Conservation (phyloP, 2,888 invertebrate species). For the Phalangium opilio region DNA sequence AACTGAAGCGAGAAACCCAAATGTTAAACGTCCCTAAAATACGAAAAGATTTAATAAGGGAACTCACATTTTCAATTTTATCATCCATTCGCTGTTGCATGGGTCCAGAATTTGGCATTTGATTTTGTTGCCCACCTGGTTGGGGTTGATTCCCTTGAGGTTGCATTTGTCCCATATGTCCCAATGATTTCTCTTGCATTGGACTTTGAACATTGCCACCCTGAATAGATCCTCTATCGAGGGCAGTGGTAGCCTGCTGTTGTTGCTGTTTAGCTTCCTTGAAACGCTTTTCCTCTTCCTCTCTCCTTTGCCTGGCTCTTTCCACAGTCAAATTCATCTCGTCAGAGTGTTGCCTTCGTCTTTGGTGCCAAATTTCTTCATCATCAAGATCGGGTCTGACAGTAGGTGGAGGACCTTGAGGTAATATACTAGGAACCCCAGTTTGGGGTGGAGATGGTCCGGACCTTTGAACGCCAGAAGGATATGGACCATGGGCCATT, state of each 20-base stretch:
- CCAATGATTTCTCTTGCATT: too few species aligned
- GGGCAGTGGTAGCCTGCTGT: slow-evolving; percentile 48
- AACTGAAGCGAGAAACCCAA: too few species aligned
- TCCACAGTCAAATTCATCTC: slow-evolving; percentile 64
- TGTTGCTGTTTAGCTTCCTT: slow-evolving; percentile 44
- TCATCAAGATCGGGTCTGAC: slow-evolving; percentile 33
- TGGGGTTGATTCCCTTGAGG: neutral
- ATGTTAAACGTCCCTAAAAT: too few species aligned
- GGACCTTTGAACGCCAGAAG: neutral
- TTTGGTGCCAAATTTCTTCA: slow-evolving; percentile 53
- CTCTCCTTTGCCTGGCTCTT: slow-evolving; percentile 65
- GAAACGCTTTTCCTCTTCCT: slow-evolving; percentile 65
- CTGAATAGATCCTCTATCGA: too few species aligned
- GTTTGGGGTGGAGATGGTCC: neutral
- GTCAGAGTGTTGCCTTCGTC: slow-evolving; percentile 49
- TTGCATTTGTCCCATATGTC: too few species aligned
- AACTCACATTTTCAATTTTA: too few species aligned
- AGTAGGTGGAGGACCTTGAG: slow-evolving; percentile 6
- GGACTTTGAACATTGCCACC: too few species aligned
- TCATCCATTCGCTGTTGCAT: neutral
- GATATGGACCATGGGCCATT: neutral
- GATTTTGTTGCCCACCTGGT: neutral
- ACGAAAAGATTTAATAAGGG: too few species aligned
- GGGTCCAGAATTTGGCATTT: neutral
- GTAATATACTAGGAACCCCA: neutral